Evolutionary conservation across 2,113 vertebrate genomes (phyloP), one percentile per base, ranked within the genome.

Genomic region (Bolborhynchus lineola): DNA sequence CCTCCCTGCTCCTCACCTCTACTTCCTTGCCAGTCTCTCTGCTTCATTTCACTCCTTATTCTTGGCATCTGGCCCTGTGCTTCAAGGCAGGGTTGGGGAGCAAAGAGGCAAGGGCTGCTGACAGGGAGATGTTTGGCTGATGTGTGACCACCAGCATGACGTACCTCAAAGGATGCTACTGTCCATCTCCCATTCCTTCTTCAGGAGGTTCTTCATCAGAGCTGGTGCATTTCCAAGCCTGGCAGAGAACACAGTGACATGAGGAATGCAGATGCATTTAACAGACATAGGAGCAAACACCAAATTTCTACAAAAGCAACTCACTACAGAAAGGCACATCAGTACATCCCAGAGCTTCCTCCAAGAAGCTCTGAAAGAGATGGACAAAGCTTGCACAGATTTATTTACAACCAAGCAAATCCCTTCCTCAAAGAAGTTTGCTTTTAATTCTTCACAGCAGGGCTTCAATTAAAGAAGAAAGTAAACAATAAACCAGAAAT

Each of bases 391-490:
- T 70, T 64, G 1, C 18, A 9, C 21, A 39, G 47, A 64, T 90
- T 67, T 90, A 13, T 29, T 83, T 16, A 25, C 7, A 35, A 90
- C 26, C 46, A 71, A 19, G 67, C 14, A 53, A 41, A 68, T 49
- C 29, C 59, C 37, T 84, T 83, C 28, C 55, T 69, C 59, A 75
- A 31, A 77, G 59, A 13, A 67, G 24, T 31, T 76, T 60, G 75
- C 9, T 80, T 90, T 92, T 60, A 69, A 80, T 88, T 77, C 71
- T 79, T 93, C 53, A 9, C 35, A 29, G 42, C 17, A 7, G 14
- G 39, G 35, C 67, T 93, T 72, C 75, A 50, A 68, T 88, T 86
- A 88, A 42, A 92, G 39, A 76, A 74, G 67, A 57, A 78, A 92
- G 57, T 44, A 88, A 84, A 83, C 35, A 92, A 47, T 8, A 6